These are phyloP conservation scores for Zoanthus sansibaricus DNA, from an alignment of 92 coral and sea anemone species.

Conservation along the genomic window DNA sequence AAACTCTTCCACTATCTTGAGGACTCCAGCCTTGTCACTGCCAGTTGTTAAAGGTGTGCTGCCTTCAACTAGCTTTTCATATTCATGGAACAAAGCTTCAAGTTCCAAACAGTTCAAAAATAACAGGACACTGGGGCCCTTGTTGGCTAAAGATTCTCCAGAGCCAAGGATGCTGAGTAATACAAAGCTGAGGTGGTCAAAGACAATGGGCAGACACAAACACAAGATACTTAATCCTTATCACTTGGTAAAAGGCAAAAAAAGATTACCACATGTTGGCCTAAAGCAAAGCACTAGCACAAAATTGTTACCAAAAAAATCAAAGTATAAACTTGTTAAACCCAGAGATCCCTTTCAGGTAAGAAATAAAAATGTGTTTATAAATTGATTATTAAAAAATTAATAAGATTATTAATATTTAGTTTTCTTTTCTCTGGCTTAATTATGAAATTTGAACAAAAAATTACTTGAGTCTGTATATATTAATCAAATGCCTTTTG, in stretches of 20 bases:
- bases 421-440: no score
- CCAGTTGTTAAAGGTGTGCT: not conserved
- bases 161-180: not conserved
- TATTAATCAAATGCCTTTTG: no score
- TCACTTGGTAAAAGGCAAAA: not conserved
- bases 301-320: not conserved
- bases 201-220: not conserved
- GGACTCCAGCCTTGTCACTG: not conserved
- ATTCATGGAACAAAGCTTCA: slow-evolving; percentile 21
- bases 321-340: slow-evolving; percentile 41
- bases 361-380: not conserved
- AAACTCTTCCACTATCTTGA: slow-evolving; percentile 9
- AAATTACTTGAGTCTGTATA: no score
- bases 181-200: slow-evolving; percentile 26
- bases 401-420: no score
- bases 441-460: no score
- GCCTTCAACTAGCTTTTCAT: not conserved
- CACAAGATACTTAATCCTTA: not conserved
- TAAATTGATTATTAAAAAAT: no score
- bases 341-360: not conserved
- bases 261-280: not conserved
- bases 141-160: not conserved
- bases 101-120: not conserved
- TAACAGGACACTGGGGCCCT: not conserved
- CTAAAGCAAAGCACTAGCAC: not conserved